Percentiles rank a stretch among this genome's conserved stretches.
Evolutionary conservation across 2,797 vertebrate species (phyloP).

Genomic region (Sternotherus odoratus): DNA sequence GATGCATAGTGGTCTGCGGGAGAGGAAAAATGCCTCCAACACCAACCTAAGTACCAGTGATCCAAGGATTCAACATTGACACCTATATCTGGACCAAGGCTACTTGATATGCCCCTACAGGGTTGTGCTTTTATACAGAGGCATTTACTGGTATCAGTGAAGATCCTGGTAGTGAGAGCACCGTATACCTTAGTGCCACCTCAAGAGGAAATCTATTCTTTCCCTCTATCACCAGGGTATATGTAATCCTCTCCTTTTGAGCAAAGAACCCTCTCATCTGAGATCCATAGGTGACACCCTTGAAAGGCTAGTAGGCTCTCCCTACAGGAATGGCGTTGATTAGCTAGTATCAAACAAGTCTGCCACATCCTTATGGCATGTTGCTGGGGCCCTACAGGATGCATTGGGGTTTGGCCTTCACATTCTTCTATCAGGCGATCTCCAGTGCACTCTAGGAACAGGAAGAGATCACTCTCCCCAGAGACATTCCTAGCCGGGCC

Average conservation of each 20-base stretch:
- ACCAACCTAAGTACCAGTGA: neutral
- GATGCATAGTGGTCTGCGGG: neutral
- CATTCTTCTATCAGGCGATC: neutral
- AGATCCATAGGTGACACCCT: neutral
- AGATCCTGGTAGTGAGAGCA: neutral
- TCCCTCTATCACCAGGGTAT: neutral
- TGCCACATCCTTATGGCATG: neutral
- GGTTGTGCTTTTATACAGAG: neutral
- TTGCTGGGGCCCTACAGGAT: neutral
- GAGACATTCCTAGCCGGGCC: neutral
- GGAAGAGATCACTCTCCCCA: neutral
- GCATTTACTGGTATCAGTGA: neutral
- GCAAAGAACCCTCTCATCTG: neutral
- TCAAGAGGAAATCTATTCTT: neutral
- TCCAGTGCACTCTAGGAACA: neutral
- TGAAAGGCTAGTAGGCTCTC: neutral
- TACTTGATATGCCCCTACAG: neutral
- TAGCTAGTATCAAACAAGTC: neutral
- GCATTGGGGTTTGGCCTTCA: neutral
- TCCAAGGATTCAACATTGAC: neutral
- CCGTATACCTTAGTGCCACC: neutral
- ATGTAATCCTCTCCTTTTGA: neutral
- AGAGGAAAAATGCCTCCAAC: neutral
- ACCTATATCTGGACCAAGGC: neutral
- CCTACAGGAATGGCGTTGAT: neutral